Conservation (phyloP, 2,888 invertebrate genomes). For the Brenthis ino region DNA sequence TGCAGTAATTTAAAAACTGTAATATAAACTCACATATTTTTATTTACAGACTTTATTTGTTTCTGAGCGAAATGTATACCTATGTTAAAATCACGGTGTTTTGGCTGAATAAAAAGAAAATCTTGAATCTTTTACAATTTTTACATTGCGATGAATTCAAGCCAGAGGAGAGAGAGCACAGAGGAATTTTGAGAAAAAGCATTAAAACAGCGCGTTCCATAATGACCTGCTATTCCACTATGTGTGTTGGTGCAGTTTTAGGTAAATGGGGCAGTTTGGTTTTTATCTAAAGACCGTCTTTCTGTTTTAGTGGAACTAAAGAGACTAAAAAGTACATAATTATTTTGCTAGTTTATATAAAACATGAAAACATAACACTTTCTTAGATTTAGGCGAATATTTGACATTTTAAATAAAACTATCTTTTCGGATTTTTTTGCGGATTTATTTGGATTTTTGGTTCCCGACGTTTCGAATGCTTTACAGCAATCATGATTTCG, state of each 20-base stretch:
- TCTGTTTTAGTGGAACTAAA: background rate
- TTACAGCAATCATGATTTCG: too few relatives aligned
- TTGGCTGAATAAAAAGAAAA: constrained; percentile 71
- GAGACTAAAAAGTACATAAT: background rate
- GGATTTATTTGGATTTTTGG: too few relatives aligned
- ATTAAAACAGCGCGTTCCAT: constrained; percentile 69
- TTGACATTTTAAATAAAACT: too few relatives aligned
- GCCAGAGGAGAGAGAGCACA: constrained; percentile 67
- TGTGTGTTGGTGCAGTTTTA: constrained; percentile 75
- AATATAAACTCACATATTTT: background rate
- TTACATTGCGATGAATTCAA: constrained; percentile 69
- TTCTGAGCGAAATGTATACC: constrained; percentile 78
- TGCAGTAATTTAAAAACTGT: background rate
- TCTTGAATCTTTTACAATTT: constrained; percentile 63
- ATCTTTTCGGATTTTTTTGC: too few relatives aligned
- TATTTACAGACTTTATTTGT: constrained; percentile 71
- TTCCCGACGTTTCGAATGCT: too few relatives aligned
- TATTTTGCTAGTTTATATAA: constrained; percentile 6
- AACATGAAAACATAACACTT: background rate
- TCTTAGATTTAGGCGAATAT: too few relatives aligned
- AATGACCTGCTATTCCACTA: constrained; percentile 71
- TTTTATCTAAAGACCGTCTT: background rate
- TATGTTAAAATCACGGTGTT: constrained; percentile 75
- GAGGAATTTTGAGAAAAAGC: constrained; percentile 61
- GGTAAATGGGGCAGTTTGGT: constrained; percentile 51